Evolutionary conservation across 1,140 invertebrate species (phyloP).

Genomic region (Drosophila leontia): DNA sequence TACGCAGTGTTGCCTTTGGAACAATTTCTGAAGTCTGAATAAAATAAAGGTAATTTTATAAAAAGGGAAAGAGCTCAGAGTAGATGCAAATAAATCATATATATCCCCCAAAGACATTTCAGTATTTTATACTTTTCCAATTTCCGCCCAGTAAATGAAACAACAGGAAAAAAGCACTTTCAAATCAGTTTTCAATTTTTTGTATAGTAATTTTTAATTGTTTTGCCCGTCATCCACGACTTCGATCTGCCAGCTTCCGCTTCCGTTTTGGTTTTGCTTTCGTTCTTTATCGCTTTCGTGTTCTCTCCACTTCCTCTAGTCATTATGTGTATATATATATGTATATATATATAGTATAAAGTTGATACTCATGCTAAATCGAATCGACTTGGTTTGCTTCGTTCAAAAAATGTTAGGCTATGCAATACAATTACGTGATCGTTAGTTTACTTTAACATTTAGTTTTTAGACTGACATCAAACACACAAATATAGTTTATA

Average conservation of each 20-base stretch:
- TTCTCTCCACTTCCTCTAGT: constrained; percentile 16
- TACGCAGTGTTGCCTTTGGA: not conserved
- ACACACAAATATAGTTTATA: constrained; percentile 71
- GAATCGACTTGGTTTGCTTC: constrained; percentile 49
- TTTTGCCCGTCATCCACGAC: constrained; percentile 56
- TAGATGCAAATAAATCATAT: not conserved
- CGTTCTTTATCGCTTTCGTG: constrained; percentile 17
- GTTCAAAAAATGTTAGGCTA: constrained; percentile 61
- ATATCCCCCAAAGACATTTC: not conserved
- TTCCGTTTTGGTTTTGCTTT: constrained; percentile 7
- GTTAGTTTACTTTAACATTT: constrained; percentile 68
- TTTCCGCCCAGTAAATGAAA: constrained; percentile 23
- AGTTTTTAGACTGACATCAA: constrained; percentile 70
- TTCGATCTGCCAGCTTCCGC: constrained; percentile 21
- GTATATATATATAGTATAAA: constrained; percentile 38
- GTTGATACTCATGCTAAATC: constrained; percentile 62
- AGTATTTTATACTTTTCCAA: not conserved
- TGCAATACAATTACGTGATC: constrained; percentile 56
- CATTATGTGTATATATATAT: constrained; percentile 26
- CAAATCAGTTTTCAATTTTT: constrained; percentile 47
- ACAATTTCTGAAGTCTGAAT: not conserved
- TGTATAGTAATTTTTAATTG: constrained; percentile 74
- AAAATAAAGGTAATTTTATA: no score
- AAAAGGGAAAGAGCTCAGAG: not conserved
- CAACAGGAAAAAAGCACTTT: constrained; percentile 9